Evolutionary conservation across 2,888 invertebrate species (phyloP), one percentile per base, ranked within the genome.

Genomic region (Brenthis hecate): DNA sequence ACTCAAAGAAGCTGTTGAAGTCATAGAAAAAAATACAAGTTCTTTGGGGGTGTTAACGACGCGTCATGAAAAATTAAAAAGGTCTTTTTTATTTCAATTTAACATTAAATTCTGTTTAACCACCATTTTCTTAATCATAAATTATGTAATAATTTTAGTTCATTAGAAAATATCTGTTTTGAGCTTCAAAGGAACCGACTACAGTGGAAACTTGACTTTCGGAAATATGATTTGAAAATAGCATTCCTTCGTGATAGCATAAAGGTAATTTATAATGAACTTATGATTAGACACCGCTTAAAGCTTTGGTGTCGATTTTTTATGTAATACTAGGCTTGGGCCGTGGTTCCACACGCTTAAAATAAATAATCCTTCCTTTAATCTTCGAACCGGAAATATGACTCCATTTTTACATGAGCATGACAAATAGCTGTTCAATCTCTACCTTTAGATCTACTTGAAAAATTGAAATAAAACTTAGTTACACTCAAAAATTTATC

Each of bases 161-260:
- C 84, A 19, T 78, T 81, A 8, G 74, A 79, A 65, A 71, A 74
- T 1, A 70, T 85, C 6, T 68, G 74, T 28, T 72, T 74, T 13
- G 83, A 91, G 62, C 66, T 87, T 23, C 73, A 80, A 63, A 73
- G 72, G 16, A 85, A 83, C 68, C 77, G 83, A 70, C 76, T 77
- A 28, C 81, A 82, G 65, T 83, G 85, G 80, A 66, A 69, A 2
- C 62, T 72, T 6, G 81, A 85, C 28, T 73, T 89, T 28, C 78
- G 79, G 1, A 77, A 79, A 54, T 80, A 82, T 48, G 88, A 90
- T 68, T 72, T 76, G 51, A 85, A 82, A 77, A 80, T 87, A 36
- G 88, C 92, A 50, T 72, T 81, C 51, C 79, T 91, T 3, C 81
- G 85, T 23, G 92, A 92, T 69, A 83, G 81, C 76, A 83, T 87